Percentiles rank a stretch among this genome's conserved stretches.
These are phyloP conservation scores for Mohoua ochrocephala DNA, from an alignment of 2,113 vertebrate genomes.

Conservation along the genomic window DNA sequence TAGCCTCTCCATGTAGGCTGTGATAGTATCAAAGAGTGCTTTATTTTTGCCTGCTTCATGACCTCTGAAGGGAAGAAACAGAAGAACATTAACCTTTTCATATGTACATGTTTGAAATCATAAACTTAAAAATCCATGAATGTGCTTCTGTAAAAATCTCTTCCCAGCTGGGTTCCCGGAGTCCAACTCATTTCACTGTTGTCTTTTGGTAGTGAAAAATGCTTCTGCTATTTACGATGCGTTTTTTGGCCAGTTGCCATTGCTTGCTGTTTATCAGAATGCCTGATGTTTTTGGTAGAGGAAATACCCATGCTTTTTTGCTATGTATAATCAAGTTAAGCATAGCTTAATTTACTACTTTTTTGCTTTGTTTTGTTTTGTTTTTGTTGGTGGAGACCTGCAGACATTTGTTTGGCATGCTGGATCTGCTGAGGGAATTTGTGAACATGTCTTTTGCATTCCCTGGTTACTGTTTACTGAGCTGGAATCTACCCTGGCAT, in stretches of 20 bases:
- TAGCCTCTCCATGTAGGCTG: background rate
- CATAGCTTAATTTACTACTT: background rate
- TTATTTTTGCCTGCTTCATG: background rate
- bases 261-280: background rate
- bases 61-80: background rate
- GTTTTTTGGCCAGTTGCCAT: background rate
- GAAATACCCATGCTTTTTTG: background rate
- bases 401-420: background rate
- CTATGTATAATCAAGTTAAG: background rate
- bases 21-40: constrained; percentile 3
- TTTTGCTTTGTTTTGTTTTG: background rate
- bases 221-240: background rate
- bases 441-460: background rate
- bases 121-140: background rate
- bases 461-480: background rate
- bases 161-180: background rate
- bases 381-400: background rate
- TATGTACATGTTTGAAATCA: background rate
- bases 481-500: background rate
- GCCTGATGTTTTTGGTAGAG: background rate
- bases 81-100: constrained; percentile 12
- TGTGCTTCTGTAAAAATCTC: background rate
- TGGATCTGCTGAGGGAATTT: background rate
- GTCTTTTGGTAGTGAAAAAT: background rate
- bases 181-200: background rate